phyloP scores from a whole-genome alignment of 2,797 vertebrate genomes.

The Microhierax caerulescens region DNA sequence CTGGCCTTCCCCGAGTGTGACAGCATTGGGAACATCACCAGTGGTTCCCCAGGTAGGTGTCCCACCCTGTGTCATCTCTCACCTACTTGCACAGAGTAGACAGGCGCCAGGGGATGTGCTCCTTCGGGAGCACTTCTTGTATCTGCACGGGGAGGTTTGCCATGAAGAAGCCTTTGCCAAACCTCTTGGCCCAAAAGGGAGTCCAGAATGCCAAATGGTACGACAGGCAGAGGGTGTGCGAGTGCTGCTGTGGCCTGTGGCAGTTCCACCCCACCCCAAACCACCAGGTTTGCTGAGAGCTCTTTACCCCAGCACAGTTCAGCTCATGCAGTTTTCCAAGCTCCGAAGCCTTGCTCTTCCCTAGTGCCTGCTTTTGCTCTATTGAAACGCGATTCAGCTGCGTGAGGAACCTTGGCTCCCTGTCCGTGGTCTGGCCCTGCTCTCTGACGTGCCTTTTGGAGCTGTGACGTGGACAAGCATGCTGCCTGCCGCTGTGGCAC shows the following conservation, averaged over 20 bases:
- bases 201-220: neutral
- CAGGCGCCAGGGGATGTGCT: rapidly evolving
- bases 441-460: neutral
- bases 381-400: rapidly evolving
- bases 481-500: neutral
- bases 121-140: neutral
- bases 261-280: neutral
- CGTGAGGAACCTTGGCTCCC: rapidly evolving
- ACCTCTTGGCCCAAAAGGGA: neutral
- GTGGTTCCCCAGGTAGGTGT: neutral
- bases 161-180: neutral
- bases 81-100: neutral
- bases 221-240: rapidly evolving
- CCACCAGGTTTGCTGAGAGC: neutral
- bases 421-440: neutral
- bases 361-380: rapidly evolving
- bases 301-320: neutral
- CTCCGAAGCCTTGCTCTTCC: neutral
- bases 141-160: rapidly evolving
- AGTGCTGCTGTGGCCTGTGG: neutral
- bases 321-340: neutral
- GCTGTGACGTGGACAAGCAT: neutral
- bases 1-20: neutral
- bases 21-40: neutral
- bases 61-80: neutral